Evolutionary conservation across 2,797 vertebrate species (phyloP), one percentile per base, ranked within the genome.

Genomic region (Glossophaga mutica): DNA sequence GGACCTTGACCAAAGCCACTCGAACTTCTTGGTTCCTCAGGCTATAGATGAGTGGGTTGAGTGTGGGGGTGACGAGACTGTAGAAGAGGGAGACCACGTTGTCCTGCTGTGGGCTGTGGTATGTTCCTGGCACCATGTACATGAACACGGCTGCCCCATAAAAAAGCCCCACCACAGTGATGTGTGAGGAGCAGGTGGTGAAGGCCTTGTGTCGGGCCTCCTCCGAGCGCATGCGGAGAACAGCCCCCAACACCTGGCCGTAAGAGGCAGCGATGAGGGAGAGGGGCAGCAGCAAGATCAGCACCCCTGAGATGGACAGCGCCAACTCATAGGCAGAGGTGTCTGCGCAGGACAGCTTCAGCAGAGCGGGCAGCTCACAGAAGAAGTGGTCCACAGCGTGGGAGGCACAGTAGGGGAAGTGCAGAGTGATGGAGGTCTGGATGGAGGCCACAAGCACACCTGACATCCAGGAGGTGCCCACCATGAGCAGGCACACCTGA

Each of bases 11-110:
- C 50, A 96, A 39, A 34, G 96, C 91, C 29, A 9, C 10, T 15
- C 1, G 59, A 8, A 96, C 84, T 14, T 96, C 95, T 46, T 26
- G 37, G 32, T 96, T 98, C 57, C 95, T 95, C 15, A 97, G 79
- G 32, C 95, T 95, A 37, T 97, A 98, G 95, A 98, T 95, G 48
- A 96, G 79, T 9, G 96, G 95, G 37, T 97, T 98, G 42, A 97
- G 94, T 0, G 68, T 89, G 32, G 97, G 96, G 1, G 94, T 97
- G 62, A 98, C 4, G 2, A 97, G 93, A 34, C 89, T 96, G 70
- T 97, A 97, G 92, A 95, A 96, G 22, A 97, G 87, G 2, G 96
- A 86, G 10, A 78, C 68, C 26, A 91, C 5, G 0, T 91, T 95
- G 86, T 96, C 95, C 34, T 79, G 91, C 18, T 37, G 48, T 6